Evolutionary conservation across 2,888 invertebrate genomes (phyloP).

Genomic region (Papilio gigon): DNA sequence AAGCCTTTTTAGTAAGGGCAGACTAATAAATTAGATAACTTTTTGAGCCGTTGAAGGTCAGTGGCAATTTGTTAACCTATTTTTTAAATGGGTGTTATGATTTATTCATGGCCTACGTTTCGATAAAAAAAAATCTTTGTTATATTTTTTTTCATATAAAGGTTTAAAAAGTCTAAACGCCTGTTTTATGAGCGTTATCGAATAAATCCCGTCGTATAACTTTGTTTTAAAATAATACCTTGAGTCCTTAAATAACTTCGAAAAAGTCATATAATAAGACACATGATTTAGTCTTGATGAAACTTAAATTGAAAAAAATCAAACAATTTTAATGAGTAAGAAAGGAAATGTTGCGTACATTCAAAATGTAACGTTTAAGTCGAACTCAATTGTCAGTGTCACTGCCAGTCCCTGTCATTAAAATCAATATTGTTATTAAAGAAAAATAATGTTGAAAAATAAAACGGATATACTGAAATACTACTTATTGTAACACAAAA

Average conservation of each 20-base stretch:
- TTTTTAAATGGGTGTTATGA: slow-evolving; percentile 10
- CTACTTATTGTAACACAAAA: neutral
- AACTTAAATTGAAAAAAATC: no score
- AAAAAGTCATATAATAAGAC: no score
- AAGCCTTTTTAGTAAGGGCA: slow-evolving; percentile 21
- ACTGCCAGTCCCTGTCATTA: neutral
- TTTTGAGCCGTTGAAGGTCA: slow-evolving; percentile 28
- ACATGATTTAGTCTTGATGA: no score
- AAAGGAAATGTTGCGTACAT: neutral
- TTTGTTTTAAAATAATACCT: no score
- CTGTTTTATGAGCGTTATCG: no score
- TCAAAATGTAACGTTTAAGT: slow-evolving; percentile 10
- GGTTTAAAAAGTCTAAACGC: no score
- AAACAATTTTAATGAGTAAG: neutral
- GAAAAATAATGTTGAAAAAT: neutral
- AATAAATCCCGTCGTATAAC: no score
- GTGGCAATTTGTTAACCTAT: slow-evolving; percentile 21
- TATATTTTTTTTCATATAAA: neutral
- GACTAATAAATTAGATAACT: slow-evolving; percentile 25
- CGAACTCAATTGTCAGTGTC: no score
- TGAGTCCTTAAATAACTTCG: no score
- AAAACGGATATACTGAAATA: slow-evolving; percentile 1
- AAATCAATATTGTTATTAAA: slow-evolving; percentile 22
- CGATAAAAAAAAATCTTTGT: neutral
- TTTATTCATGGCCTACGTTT: neutral